Base-by-base conservation (phyloP, 2,888 invertebrate species). In the Athrips mouffetella region DNA sequence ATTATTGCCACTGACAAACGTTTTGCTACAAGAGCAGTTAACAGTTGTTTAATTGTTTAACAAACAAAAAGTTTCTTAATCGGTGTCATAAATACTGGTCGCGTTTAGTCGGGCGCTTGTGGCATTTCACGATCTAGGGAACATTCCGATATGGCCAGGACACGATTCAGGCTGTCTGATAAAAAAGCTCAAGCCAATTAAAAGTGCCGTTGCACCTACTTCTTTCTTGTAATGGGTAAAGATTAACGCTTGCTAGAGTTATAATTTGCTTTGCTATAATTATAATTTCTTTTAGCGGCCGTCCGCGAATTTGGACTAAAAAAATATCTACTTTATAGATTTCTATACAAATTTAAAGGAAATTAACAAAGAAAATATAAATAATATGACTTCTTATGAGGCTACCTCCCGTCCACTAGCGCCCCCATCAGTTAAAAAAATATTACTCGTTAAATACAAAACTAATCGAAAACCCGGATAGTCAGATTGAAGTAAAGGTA, bases 81-180 rank as follows among this genome's bases (percentile, higher is more conserved):
- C 47, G 45, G 51, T 47, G 45, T 52, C 54, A 63, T 62, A 67
- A 65, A 67, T 63, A 63, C 57, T n/a, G 50, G 54, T 2, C 11
- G 20, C 48, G 49, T 48, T 56, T 51, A 20, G 37, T 31, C 35
- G 57, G 48, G 50, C 51, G 52, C 54, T 52, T 52, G 60, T 67
- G 67, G 67, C 74, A 76, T 78, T 78, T 76, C 80, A 80, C 80
- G 76, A 78, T 65, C 76, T 69, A 65, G 67, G 66, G 68, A 68
- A 61, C 66, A 63, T 64, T 65, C 63, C 62, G 54, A 63, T 64
- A 70, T 59, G 60, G 62, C 59, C 55, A 50, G 57, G 55, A 63
- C 68, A 65, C 63, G 65, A 67, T 61, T 56, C 57, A 46, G 54
- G 49, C 50, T 45, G 55, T 51, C 58, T 61, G 40, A 37, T 58